Conservation (phyloP, 2,113 vertebrate species). For the Seriola aureovittata region DNA sequence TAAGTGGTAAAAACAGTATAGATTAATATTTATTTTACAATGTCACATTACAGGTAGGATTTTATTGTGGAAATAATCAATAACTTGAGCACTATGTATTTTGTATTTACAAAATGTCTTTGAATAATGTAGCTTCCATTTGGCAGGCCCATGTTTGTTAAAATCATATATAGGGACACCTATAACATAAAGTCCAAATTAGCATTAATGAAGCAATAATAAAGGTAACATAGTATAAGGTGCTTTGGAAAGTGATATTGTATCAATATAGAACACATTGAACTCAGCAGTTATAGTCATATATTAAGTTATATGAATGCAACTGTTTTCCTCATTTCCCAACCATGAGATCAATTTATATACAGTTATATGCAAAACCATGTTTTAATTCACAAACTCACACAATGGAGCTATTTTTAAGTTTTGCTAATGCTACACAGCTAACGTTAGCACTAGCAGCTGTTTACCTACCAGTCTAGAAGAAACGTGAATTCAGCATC, state of each 20-base stretch:
- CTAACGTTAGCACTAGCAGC: no score
- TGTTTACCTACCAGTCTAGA: no score
- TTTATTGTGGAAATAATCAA: neutral
- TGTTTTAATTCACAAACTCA: no score
- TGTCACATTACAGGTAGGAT: no score
- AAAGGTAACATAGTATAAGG: neutral
- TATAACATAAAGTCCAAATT: neutral
- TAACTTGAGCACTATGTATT: no score
- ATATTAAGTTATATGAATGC: neutral
- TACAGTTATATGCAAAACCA: neutral
- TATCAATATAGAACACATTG: neutral
- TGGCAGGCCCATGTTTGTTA: neutral
- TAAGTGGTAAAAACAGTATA: no score
- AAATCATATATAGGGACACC: neutral
- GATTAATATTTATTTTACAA: no score
- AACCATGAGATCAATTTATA: neutral
- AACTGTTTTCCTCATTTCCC: neutral
- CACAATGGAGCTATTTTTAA: no score
- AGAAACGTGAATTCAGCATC: no score
- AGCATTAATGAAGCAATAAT: neutral
- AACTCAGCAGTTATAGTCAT: neutral
- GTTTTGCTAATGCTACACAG: no score
- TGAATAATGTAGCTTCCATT: neutral
- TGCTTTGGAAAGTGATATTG: neutral
- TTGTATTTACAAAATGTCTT: neutral